These are phyloP conservation scores for Trichogramma pretiosum DNA, from an alignment of 1,140 invertebrate species.

Conservation along the genomic window DNA sequence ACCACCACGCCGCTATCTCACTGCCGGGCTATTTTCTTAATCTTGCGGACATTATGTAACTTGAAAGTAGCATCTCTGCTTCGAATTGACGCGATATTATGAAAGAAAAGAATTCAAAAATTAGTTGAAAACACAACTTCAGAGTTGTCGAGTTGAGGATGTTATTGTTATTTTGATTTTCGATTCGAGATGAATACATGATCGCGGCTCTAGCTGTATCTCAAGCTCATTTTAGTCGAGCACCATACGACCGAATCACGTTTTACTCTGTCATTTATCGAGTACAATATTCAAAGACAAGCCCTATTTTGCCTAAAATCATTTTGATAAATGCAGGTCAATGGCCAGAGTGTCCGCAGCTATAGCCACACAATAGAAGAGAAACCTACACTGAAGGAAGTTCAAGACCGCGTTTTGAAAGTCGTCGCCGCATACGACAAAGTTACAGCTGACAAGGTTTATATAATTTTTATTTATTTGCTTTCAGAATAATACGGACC, in stretches of 20 bases:
- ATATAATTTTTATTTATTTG: constrained; percentile 42
- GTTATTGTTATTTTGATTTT: too few relatives aligned
- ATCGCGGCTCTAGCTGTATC: too few relatives aligned
- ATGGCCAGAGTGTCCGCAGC: constrained; percentile 12
- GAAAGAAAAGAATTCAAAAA: neutral
- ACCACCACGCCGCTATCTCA: neutral
- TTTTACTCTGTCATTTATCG: neutral
- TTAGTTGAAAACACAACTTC: neutral
- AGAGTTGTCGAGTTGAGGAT: too few relatives aligned
- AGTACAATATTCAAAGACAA: neutral
- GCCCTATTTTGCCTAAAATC: neutral
- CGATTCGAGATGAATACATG: too few relatives aligned
- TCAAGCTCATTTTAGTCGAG: neutral
- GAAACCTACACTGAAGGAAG: constrained; percentile 43
- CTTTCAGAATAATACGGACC: constrained; percentile 54
- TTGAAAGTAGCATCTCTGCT: neutral
- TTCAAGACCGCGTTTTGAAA: constrained; percentile 66
- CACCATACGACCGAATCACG: neutral
- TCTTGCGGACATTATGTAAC: neutral
- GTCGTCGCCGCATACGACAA: constrained; percentile 72
- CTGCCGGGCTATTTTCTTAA: neutral
- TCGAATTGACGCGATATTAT: neutral
- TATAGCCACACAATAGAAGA: constrained; percentile 5
- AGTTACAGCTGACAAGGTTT: constrained; percentile 66
- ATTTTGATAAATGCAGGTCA: constrained; percentile 21